Percentiles rank a stretch among this genome's conserved stretches.
Conservation (phyloP, 2,797 vertebrate genomes). For the Phalanger gymnotis region DNA sequence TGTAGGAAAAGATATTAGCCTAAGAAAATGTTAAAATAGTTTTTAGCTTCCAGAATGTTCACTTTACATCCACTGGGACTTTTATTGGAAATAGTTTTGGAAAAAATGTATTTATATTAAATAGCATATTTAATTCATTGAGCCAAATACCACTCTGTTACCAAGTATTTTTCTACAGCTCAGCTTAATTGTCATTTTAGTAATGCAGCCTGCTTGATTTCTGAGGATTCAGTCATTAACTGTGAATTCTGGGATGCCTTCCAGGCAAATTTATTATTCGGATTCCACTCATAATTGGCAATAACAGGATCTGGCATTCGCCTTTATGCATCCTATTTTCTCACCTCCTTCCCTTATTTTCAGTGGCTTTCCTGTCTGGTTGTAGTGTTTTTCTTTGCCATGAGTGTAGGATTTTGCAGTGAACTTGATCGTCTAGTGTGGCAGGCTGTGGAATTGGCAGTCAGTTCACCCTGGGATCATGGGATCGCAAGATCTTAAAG, state of each 20-base stretch:
- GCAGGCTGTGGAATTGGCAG: not conserved
- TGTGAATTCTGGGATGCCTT: slow-evolving; percentile 50
- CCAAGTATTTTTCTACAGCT: slow-evolving; percentile 26
- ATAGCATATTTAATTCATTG: slow-evolving; percentile 3
- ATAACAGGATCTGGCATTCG: not conserved
- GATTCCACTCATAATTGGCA: slow-evolving; percentile 22
- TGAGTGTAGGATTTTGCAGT: not conserved
- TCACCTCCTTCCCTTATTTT: not conserved
- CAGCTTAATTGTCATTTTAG: not conserved
- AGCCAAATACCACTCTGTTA: not conserved
- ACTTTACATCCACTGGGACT: not conserved
- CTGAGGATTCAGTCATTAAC: slow-evolving; percentile 11
- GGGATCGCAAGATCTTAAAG: not conserved
- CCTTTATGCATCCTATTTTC: not conserved
- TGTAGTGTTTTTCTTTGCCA: not conserved
- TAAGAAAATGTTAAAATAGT: not conserved
- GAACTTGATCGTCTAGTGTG: not conserved
- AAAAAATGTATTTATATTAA: slow-evolving; percentile 17
- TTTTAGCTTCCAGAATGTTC: not conserved
- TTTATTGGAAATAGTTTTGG: slow-evolving; percentile 38
- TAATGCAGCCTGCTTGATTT: not conserved
- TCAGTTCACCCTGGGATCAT: not conserved
- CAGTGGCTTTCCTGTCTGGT: not conserved
- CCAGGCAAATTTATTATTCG: slow-evolving; percentile 22
- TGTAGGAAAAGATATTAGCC: not conserved